These are phyloP conservation scores for Cyclura pinguis DNA, from an alignment of 2,797 vertebrate species.

Conservation along the genomic window DNA sequence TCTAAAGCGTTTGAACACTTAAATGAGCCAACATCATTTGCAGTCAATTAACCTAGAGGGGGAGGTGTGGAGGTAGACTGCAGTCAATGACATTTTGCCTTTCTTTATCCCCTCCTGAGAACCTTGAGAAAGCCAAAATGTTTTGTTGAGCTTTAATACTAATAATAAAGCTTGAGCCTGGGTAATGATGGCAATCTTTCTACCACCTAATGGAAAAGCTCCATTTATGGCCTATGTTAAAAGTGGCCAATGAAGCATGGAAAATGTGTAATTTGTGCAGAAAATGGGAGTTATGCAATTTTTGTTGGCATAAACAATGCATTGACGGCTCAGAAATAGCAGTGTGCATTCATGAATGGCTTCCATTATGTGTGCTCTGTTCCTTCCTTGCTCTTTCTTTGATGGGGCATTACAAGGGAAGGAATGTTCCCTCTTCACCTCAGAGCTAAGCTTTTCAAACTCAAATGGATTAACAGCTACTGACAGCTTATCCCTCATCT, in stretches of 20 bases:
- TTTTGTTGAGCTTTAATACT: slow-evolving; percentile 49
- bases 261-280: slow-evolving; percentile 66
- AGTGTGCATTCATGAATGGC: slow-evolving; percentile 58
- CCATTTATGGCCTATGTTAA: slow-evolving; percentile 64
- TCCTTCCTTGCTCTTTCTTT: slow-evolving; percentile 46
- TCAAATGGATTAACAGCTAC: slow-evolving; percentile 45
- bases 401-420: slow-evolving; percentile 40
- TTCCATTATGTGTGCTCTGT: slow-evolving; percentile 53
- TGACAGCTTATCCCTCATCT: slow-evolving; percentile 55
- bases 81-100: slow-evolving; percentile 42
- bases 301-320: slow-evolving; percentile 72
- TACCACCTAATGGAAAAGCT: slow-evolving; percentile 62
- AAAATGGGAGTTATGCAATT: slow-evolving; percentile 61
- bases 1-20: slow-evolving; percentile 42
- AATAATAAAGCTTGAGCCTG: slow-evolving; percentile 55
- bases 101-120: slow-evolving; percentile 45
- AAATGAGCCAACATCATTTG: slow-evolving; percentile 50
- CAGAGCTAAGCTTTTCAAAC: slow-evolving; percentile 55
- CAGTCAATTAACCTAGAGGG: slow-evolving; percentile 23
- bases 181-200: slow-evolving; percentile 52
- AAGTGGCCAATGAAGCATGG: slow-evolving; percentile 66
- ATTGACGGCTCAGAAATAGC: slow-evolving; percentile 63
- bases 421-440: slow-evolving; percentile 38
- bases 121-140: slow-evolving; percentile 51
- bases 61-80: slow-evolving; percentile 7